A percentile compares a stretch with the other conserved stretches of the same genome.
phyloP scores from a whole-genome alignment of 2,888 invertebrate species.

The Hydraecia micacea region DNA sequence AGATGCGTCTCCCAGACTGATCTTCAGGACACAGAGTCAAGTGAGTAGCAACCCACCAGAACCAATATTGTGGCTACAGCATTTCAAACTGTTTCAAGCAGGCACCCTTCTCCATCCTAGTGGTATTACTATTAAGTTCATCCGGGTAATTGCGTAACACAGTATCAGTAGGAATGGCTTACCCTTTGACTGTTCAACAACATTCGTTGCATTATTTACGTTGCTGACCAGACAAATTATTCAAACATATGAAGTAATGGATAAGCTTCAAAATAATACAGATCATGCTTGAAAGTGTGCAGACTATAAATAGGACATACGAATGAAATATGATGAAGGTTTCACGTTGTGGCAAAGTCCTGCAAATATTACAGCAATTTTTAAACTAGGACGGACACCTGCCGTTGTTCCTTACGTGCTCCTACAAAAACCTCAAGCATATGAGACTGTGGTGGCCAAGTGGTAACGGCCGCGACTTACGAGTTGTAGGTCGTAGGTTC shows the following conservation, averaged over 20 bases:
- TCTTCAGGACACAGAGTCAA: slow-evolving; percentile 94
- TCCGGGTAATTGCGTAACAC: no score
- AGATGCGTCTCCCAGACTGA: slow-evolving; percentile 93
- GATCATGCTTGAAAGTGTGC: not conserved
- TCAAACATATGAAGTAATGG: not conserved
- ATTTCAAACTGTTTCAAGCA: not conserved
- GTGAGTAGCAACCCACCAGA: slow-evolving; percentile 75
- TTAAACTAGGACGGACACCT: not conserved
- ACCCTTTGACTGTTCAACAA: not conserved
- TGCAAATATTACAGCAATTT: not conserved
- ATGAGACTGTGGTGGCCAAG: no score
- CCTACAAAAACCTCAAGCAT: not conserved
- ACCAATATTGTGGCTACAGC: not conserved
- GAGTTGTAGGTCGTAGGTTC: no score
- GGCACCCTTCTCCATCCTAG: not conserved
- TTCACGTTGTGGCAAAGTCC: not conserved
- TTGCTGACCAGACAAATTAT: not conserved
- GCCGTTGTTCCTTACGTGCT: not conserved
- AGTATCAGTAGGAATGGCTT: no score
- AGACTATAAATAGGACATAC: not conserved
- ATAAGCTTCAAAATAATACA: not conserved
- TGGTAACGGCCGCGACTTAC: no score
- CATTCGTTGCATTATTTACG: not conserved
- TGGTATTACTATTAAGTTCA: not conserved
- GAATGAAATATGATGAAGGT: not conserved